These are phyloP conservation scores for Ichneumon xanthorius DNA, from an alignment of 2,888 invertebrate genomes.

Conservation along the genomic window DNA sequence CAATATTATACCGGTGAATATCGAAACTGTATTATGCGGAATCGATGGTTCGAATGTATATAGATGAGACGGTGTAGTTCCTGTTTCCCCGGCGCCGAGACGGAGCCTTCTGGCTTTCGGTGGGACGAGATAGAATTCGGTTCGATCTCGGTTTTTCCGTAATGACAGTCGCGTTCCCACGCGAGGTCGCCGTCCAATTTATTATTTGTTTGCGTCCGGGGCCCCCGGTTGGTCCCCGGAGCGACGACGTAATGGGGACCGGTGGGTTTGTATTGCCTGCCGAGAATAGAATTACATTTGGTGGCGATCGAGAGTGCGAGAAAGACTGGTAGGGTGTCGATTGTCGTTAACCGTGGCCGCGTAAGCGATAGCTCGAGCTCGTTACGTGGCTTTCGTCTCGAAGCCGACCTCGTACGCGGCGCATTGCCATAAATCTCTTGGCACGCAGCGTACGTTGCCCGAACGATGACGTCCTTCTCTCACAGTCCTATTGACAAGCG, in stretches of 20 bases:
- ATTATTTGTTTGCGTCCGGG: constrained; percentile 64
- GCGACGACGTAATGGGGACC: constrained; percentile 42
- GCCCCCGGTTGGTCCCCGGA: constrained; percentile 5
- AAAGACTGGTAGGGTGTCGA: constrained; percentile 53
- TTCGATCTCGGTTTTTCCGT: constrained; percentile 10
- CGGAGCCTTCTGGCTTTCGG: background rate
- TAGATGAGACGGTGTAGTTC: background rate
- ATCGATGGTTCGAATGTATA: constrained; percentile 37
- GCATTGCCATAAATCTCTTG: constrained; percentile 69
- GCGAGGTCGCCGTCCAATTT: constrained; percentile 49
- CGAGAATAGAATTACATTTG: constrained; percentile 69
- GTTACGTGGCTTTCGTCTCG: constrained; percentile 51
- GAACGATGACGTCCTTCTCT: background rate
- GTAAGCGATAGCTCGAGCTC: constrained; percentile 45
- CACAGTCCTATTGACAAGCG: constrained; percentile 3
- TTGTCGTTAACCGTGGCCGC: constrained; percentile 56
- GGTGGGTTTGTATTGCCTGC: constrained; percentile 41
- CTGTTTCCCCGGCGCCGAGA: background rate
- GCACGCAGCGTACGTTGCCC: constrained; percentile 18
- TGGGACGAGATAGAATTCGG: constrained; percentile 9
- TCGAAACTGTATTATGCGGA: constrained; percentile 55
- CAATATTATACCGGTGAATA: constrained; percentile 46
- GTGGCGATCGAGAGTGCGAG: constrained; percentile 58
- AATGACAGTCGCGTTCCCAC: constrained; percentile 56
- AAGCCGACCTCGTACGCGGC: constrained; percentile 15